phyloP scores from a whole-genome alignment of 30 jellyfish, hydroid and myxozoan genomes.

The Nemopilema nomurai region DNA sequence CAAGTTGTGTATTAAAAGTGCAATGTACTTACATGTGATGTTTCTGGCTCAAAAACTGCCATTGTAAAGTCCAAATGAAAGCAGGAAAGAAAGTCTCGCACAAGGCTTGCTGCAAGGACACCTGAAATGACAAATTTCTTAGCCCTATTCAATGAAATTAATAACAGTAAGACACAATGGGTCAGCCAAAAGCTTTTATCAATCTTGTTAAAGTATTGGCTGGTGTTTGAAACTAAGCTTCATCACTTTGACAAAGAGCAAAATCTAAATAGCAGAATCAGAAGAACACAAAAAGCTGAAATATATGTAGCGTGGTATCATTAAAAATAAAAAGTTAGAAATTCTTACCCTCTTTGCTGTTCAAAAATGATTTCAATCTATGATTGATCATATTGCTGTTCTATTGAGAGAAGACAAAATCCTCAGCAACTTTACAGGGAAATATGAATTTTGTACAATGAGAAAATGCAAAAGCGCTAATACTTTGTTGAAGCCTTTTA shows the following conservation, averaged over 20 bases:
- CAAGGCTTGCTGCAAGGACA: constrained; percentile 61
- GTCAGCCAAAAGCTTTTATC: too few relatives aligned
- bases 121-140: constrained; percentile 64
- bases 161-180: too few relatives aligned
- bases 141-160: too few relatives aligned
- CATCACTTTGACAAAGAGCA: background rate
- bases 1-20: background rate
- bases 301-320: too few relatives aligned
- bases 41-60: constrained; percentile 94
- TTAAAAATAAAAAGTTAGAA: too few relatives aligned
- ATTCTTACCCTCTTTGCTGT: constrained; percentile 78
- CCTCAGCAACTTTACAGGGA: background rate
- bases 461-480: background rate
- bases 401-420: background rate
- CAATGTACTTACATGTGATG: constrained; percentile 67
- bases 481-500: too few relatives aligned
- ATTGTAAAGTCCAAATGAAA: constrained; percentile 84
- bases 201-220: background rate
- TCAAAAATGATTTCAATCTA: constrained; percentile 59
- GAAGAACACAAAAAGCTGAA: too few relatives aligned
- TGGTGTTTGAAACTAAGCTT: background rate
- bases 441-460: background rate
- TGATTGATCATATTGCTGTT: constrained; percentile 49
- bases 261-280: background rate
- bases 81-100: constrained; percentile 76